Base-by-base conservation (phyloP, 2,113 vertebrate genomes). In the Notarius quadriscutis region DNA sequence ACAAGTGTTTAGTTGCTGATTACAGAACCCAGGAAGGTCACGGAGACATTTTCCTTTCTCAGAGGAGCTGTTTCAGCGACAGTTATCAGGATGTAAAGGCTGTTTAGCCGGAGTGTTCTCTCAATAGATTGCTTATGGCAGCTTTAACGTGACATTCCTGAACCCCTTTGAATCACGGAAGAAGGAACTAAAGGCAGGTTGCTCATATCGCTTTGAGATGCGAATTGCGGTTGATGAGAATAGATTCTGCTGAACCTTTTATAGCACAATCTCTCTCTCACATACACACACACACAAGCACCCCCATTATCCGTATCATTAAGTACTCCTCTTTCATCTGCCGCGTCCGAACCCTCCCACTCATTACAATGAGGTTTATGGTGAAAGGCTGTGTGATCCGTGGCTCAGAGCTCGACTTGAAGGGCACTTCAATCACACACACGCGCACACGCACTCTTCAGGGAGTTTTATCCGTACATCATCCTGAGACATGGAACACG, bases 301-400 rank as follows among this genome's bases (percentile, higher is more conserved):
- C 72, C 58, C 58, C 34, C 63, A 83, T 71, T 81, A 80, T 83
- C 41, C 69, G 34, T 83, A 72, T 89, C 89, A 88, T 86, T 72
- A 78, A 88, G 83, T 78, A 17, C 80, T 53, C 41, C 7, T 80
- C 62, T 86, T 48, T 81, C 75, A 41, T 89, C 69, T 84, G 81
- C 82, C 60, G 57, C 41, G 57, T 80, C 55, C 57, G 74, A 87
- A 57, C n/a, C 30, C 63, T 81, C 80, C 83, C 51, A 60, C 84
- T 88, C 87, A 81, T 88, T 84, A 79, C 85, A 86, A 87, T 88
- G 90, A 84, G 86, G 86, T 89, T 84, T 91, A 88, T 90, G 78
- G 78, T 86, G 85, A 86, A 87, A 88, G 85, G 58, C 84, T 63
- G 84, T 81, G 72, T 65, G 63, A 78, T 62, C 85, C 69, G 86